Evolutionary conservation across 2,113 vertebrate genomes (phyloP), one percentile per base, ranked within the genome.

Genomic region (Acanthochromis polyacanthus): DNA sequence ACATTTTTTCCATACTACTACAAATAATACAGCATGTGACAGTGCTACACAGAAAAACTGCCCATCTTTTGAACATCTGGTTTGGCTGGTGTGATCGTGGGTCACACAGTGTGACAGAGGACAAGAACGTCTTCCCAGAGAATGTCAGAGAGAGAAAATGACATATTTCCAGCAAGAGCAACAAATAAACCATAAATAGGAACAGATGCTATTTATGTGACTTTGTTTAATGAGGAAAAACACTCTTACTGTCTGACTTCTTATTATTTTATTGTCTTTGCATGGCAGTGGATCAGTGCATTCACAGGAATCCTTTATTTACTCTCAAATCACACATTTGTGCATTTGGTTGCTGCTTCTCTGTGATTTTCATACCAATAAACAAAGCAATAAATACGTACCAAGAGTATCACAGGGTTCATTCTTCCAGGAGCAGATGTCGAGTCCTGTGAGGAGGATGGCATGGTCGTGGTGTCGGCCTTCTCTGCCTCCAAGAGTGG

Each of bases 381-480:
- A 56, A 63, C 55, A 52, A 4, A 8, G 20, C 30, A 66, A 40
- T 14, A 58, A 55, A 56, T 36, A 51, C 68, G 55, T 90, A 97
- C 97, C 97, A 69, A 98, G 87, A 1, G 97, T 98, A 64, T 98
- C 97, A 72, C 97, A 98, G 9, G 97, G 96, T 50, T 96, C 96
- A 46, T 98, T 96, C 88, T 97, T 98, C 97, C 97, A 98, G 25
- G 97, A 97, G 82, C 97, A 98, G 84, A 98, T 98, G 81, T 98
- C 97, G 15, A 97, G 90, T 38, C 97, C 97, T 0, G 97, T 98
- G 32, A 98, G 95, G 22, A 98, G 92, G 88, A 98, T 95, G 80
- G 97, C 96, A 0, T 98, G 97, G 91, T 98, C 97, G 6, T 98
- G 97, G 22, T 95, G 96, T 0, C 87, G 93, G 14, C 96, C 96